Evolutionary conservation across 1,140 invertebrate genomes (phyloP), one percentile per base, ranked within the genome.

Genomic region (Leptinotarsa undecemlineata): DNA sequence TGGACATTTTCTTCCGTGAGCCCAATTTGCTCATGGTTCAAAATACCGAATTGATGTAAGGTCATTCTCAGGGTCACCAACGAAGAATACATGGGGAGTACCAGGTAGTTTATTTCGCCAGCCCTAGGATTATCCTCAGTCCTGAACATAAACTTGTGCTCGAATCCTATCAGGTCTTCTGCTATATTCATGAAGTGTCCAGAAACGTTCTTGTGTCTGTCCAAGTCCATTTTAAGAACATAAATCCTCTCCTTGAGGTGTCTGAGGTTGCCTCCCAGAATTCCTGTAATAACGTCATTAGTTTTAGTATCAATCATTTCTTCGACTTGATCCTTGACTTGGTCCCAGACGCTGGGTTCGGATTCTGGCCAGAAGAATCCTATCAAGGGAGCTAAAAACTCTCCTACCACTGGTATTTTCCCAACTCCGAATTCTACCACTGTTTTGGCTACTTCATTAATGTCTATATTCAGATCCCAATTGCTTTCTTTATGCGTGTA

Each of bases 281-380:
- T 23, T 23, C 23, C 23, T 23, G 23, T 23, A 4, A 23, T 23
- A 23, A 48, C 48, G 11, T 71, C 47, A 11, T 17, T 20, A 4
- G 47, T 57, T 60, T 71, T 71, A 4, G 42, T 15, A 20, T 71
- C 68, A 15, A 71, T 20, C 20, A 71, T 21, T 13, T 20, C 20
- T 11, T 21, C 51, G 19, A 71, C 68, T 33, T 71, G 47, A 60
- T 71, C 48, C 21, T 60, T 48, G 68, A 71, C 23, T 21, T 71
- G 68, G 17, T 71, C 68, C 68, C 68, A 71, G 8, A 71, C 48
- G 23, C 48, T 71, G 15, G 47, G n/a, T 33, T 71, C 17, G 5
- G n/a, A 14, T 13, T 51, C 48, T 8, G 68, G 68, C 68, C 68
- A 71, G 23, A 71, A 71, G 15, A 20, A 33, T 20, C 51, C 26